These are phyloP conservation scores for Cinclus mexicanus DNA, from an alignment of 2,113 vertebrate genomes.

Conservation along the genomic window DNA sequence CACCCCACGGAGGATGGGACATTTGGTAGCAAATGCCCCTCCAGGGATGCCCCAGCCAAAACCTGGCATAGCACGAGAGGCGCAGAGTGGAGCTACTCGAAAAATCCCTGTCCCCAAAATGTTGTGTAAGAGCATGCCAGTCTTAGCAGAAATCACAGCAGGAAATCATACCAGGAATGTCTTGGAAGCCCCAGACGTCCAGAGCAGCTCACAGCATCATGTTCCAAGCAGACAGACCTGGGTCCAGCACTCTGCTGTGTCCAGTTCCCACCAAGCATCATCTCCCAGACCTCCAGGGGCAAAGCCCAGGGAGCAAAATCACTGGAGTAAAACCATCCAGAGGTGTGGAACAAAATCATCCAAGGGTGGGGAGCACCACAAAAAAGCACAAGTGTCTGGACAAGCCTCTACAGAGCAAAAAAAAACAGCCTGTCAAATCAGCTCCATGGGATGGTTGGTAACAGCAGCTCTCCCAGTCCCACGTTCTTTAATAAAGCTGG, in stretches of 20 bases:
- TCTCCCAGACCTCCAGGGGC: neutral
- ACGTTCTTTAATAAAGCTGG: neutral
- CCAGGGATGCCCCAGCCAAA: neutral
- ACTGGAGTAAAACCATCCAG: neutral
- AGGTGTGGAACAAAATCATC: neutral
- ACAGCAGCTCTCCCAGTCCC: neutral
- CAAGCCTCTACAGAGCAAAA: neutral
- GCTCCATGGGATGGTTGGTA: neutral
- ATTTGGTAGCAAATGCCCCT: fast-evolving
- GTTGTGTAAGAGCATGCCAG: fast-evolving
- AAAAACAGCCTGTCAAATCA: fast-evolving
- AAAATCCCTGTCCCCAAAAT: neutral
- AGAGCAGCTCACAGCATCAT: neutral
- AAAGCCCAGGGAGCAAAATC: neutral
- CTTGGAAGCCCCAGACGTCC: neutral
- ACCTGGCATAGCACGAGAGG: fast-evolving
- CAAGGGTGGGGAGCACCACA: neutral
- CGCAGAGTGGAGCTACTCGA: fast-evolving
- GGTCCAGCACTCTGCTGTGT: neutral
- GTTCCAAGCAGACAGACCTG: neutral
- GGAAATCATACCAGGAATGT: neutral
- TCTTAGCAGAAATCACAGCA: neutral
- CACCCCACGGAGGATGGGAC: fast-evolving
- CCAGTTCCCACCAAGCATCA: neutral
- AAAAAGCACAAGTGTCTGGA: neutral